phyloP scores from a whole-genome alignment of 1,140 invertebrate species.

The Nilaparvata lugens region DNA sequence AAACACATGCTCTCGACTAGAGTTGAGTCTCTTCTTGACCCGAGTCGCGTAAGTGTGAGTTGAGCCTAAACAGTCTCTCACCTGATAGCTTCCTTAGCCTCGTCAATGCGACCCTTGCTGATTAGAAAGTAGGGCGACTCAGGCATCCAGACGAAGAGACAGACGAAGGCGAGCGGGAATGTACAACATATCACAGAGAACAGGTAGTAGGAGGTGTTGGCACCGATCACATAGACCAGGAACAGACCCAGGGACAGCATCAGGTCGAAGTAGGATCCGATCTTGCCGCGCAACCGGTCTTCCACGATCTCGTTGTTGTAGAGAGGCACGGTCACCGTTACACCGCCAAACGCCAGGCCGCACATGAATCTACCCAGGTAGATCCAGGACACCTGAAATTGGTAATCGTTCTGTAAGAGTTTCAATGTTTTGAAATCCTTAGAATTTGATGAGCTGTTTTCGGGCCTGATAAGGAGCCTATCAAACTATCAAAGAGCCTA shows the following conservation, averaged over 20 bases:
- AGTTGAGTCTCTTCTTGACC: too few species aligned
- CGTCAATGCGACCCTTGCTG: conserved; percentile 19
- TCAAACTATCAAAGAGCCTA: too few species aligned
- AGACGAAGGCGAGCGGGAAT: conserved; percentile 39
- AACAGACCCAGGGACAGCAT: conserved; percentile 47
- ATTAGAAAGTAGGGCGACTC: conserved; percentile 35
- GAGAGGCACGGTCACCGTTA: conserved; percentile 49
- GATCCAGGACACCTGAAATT: conserved; percentile 24
- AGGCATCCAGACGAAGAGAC: conserved; percentile 39
- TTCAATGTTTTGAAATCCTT: too few species aligned
- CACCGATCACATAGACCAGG: conserved; percentile 42
- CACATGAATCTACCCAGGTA: conserved; percentile 52
- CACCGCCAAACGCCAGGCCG: conserved; percentile 51
- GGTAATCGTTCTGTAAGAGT: too few species aligned
- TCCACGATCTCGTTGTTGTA: conserved; percentile 37
- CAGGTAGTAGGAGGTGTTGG: conserved; percentile 34
- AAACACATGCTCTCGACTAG: too few species aligned
- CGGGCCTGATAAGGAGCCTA: neutral
- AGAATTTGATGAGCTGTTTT: neutral
- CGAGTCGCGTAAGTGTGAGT: too few species aligned
- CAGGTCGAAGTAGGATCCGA: conserved; percentile 47
- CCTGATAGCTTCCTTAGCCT: conserved; percentile 31
- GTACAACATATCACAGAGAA: conserved; percentile 34
- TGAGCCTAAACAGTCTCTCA: too few species aligned
- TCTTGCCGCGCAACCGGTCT: conserved; percentile 44